Conservation (phyloP, 1,140 invertebrate genomes). For the Scylla paramamosain region DNA sequence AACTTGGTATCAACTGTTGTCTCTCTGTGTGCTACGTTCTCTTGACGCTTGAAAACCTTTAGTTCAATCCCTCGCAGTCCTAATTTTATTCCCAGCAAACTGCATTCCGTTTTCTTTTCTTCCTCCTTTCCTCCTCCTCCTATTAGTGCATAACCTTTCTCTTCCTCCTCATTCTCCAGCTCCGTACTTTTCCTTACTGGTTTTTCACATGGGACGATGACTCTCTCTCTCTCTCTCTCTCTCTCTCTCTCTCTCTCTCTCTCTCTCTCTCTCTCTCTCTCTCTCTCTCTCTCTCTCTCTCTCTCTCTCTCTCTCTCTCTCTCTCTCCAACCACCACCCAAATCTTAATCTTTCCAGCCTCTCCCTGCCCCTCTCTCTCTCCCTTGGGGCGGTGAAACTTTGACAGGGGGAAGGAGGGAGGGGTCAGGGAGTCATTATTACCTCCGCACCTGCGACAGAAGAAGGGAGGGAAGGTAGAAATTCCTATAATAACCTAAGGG, state of each 20-base stretch:
- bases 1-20: no score
- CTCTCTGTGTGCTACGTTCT: no score
- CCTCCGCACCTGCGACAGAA: no score
- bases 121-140: no score
- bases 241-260: background rate
- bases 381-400: background rate
- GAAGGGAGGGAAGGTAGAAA: no score
- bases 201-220: background rate
- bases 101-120: no score
- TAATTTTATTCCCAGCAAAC: no score
- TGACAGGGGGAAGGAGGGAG: background rate
- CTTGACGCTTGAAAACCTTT: no score
- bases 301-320: constrained; percentile 10
- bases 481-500: no score
- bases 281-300: constrained; percentile 17
- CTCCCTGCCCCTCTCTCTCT: background rate
- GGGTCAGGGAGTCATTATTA: background rate
- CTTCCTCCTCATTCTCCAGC: background rate
- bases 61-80: no score
- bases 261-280: background rate
- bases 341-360: background rate
- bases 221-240: background rate
- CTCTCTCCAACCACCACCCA: background rate
- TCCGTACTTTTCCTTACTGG: background rate
- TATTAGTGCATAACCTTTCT: background rate